Percentiles rank a stretch among this genome's conserved stretches.
Evolutionary conservation across 64 coral and sea anemone genomes (phyloP).

Genomic region (Stylophora pistillata): DNA sequence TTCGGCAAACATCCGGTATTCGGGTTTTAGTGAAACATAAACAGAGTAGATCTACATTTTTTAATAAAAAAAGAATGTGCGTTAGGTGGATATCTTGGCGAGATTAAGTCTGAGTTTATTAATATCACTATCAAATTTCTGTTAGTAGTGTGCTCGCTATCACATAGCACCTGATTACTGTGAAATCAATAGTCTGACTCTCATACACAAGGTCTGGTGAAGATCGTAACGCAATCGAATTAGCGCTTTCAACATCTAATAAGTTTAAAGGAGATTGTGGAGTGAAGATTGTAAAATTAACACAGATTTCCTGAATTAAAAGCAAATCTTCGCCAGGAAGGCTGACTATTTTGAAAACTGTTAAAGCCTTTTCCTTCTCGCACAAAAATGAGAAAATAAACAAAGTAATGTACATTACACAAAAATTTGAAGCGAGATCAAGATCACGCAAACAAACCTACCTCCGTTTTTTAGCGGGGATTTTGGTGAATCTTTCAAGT

Average conservation of each 20-base stretch:
- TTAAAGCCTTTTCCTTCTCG: background rate
- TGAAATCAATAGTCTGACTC: conserved; percentile 47
- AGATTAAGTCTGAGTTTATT: background rate
- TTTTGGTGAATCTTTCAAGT: conserved; percentile 19
- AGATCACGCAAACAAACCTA: conserved; percentile 29
- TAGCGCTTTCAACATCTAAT: background rate
- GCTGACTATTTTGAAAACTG: background rate
- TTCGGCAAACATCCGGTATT: conserved; percentile 17
- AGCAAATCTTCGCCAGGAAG: background rate
- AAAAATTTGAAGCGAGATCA: background rate
- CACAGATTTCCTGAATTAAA: conserved; percentile 9
- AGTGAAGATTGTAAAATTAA: background rate
- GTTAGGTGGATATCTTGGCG: background rate
- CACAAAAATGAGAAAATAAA: conserved; percentile 1
- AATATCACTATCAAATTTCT: background rate
- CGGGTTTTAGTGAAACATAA: background rate
- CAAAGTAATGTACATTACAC: background rate
- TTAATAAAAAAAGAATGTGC: background rate
- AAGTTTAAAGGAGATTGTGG: background rate
- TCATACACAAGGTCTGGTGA: background rate
- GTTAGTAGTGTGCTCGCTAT: conserved; percentile 3
- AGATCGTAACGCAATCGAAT: conserved; percentile 38
- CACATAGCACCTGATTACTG: background rate
- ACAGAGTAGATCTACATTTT: background rate
- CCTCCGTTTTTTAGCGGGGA: conserved; percentile 22